phyloP scores from a whole-genome alignment of 2,888 invertebrate genomes.

The Synergus japonicus region DNA sequence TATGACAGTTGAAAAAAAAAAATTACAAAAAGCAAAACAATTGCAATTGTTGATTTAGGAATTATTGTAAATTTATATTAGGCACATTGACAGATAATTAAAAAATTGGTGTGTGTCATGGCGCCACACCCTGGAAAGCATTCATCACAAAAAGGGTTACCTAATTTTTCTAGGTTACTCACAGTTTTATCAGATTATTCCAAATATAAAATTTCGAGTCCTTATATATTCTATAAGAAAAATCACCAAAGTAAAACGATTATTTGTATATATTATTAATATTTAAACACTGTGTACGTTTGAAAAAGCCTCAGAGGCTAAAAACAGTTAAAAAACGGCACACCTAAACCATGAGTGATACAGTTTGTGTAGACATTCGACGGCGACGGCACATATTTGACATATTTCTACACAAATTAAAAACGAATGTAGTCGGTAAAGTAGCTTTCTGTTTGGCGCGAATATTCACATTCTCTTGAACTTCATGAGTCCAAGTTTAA shows the following conservation, averaged over 20 bases:
- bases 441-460: neutral
- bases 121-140: conserved; percentile 7
- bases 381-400: too few relatives aligned
- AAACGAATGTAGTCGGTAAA: neutral
- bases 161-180: neutral
- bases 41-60: neutral
- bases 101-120: neutral
- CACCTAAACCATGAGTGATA: conserved; percentile 2
- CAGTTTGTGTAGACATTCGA: neutral
- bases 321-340: neutral
- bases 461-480: neutral
- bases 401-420: neutral
- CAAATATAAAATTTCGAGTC: neutral
- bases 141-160: neutral
- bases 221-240: neutral
- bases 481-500: too few relatives aligned
- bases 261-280: neutral
- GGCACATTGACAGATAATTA: too few relatives aligned
- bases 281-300: neutral
- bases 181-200: neutral
- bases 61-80: neutral
- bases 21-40: neutral
- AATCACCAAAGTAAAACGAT: neutral
- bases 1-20: neutral
- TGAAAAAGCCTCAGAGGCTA: neutral